A percentile compares a stretch with the other conserved stretches of the same genome.
Conservation (phyloP, 2,888 invertebrate species). For the Eremobia ochroleuca region DNA sequence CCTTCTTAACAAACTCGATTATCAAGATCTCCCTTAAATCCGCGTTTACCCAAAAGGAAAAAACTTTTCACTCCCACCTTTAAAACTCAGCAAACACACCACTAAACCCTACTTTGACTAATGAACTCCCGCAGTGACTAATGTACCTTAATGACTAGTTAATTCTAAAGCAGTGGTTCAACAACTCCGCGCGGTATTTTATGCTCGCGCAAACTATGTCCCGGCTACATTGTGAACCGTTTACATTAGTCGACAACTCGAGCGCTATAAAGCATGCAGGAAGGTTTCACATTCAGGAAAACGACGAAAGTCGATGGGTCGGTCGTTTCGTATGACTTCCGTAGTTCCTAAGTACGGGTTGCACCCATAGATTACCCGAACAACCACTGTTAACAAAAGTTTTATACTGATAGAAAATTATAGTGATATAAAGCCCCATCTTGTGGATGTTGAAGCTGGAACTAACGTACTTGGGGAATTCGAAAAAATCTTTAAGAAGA, state of each 20-base stretch:
- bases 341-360: constrained; percentile 18
- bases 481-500: neutral
- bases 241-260: constrained; percentile 32
- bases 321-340: constrained; percentile 33
- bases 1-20: neutral
- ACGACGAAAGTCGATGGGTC: constrained; percentile 31
- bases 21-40: neutral
- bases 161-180: constrained; percentile 58
- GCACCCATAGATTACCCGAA: constrained; percentile 20
- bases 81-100: constrained; percentile 27
- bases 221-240: constrained; percentile 37
- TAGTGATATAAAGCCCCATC: neutral
- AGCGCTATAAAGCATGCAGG: constrained; percentile 28
- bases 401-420: constrained; percentile 14
- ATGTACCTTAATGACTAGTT: constrained; percentile 65
- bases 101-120: constrained; percentile 48
- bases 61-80: constrained; percentile 4
- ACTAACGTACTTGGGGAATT: neutral
- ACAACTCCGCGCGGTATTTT: constrained; percentile 45
- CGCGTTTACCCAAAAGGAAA: neutral
- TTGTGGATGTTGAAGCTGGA: neutral
- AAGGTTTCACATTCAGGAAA: constrained; percentile 29
- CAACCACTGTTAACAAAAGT: constrained; percentile 15
- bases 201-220: constrained; percentile 43
- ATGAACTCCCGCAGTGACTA: constrained; percentile 60